phyloP scores from a whole-genome alignment of 2,113 vertebrate genomes.

The Elachura formosa region DNA sequence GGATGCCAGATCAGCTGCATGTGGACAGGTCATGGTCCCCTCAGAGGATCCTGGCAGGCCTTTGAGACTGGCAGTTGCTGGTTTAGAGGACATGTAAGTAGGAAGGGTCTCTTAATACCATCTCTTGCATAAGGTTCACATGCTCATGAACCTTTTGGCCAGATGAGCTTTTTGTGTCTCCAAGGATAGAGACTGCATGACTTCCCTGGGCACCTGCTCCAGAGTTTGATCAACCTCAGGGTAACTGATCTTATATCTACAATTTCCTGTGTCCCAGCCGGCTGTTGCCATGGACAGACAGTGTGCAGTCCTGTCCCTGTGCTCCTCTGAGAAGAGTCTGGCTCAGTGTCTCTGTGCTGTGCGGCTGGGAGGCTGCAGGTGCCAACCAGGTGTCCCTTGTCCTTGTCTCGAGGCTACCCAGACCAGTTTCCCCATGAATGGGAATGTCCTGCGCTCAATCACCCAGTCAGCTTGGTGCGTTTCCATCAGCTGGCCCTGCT shows the following conservation, averaged over 20 bases:
- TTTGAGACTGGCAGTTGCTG: not conserved
- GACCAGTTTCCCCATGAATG: not conserved
- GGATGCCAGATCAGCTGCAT: not conserved
- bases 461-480: not conserved
- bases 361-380: not conserved
- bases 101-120: not conserved
- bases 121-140: not conserved
- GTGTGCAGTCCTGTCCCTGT: accelerated
- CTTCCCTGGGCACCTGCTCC: not conserved
- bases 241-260: not conserved
- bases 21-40: not conserved
- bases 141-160: not conserved
- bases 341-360: not conserved
- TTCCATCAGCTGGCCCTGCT: not conserved
- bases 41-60: not conserved
- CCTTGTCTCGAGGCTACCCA: not conserved
- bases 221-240: not conserved
- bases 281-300: not conserved
- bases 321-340: not conserved
- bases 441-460: accelerated
- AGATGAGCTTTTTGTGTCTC: not conserved
- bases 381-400: not conserved
- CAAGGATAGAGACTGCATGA: accelerated
- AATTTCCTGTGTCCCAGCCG: not conserved
- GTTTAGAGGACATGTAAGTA: not conserved